Base-by-base conservation (phyloP, 2,797 vertebrate species). In the Pterois miles region DNA sequence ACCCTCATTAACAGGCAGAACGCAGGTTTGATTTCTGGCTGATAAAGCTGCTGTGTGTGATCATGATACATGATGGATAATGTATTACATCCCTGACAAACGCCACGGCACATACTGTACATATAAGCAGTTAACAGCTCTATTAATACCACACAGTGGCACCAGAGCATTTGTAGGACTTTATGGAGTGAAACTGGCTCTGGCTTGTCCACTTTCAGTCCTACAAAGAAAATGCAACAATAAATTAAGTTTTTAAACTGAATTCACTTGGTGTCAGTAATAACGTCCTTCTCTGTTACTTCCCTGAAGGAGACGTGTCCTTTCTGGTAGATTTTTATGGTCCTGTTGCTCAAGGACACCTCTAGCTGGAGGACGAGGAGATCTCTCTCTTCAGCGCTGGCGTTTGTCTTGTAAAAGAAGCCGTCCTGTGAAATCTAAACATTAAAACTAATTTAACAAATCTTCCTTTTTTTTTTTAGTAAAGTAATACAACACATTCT, bases 91-190 rank as follows among this genome's bases (percentile, higher is more conserved):
- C 34, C 8, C 46, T 5, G 14, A 68, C 22, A 33, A 29, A 70
- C 31, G 13, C 16, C 7, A 5, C n/a, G 9, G 27, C 6, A 36
- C 65, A 59, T 65, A 29, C 64, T 73, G 80, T 52, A 65, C 53
- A 74, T 78, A 38, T 4, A n/a, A 40, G 56, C 66, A 50, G 25
- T 74, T 33, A 82, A 50, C 71, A 40, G 22, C 6, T 74, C 59
- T 78, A 74, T 65, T 65, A 65, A 65, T 60, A 65, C 23, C 52
- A 31, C 2, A 3, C 22, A n/a, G 36, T 10, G 16, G 14, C 2
- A 59, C 12, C 22, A 8, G 46, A 27, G 34, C 27, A 29, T 18
- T 22, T 78, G 29, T 4, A 20, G 12, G 36, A 57, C 22, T 68
- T 25, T 23, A 9, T 8, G 8, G 34, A 33, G 4, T 50, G 29